Base-by-base conservation (phyloP, 2,888 invertebrate species). In the Apotomis betuletana region DNA sequence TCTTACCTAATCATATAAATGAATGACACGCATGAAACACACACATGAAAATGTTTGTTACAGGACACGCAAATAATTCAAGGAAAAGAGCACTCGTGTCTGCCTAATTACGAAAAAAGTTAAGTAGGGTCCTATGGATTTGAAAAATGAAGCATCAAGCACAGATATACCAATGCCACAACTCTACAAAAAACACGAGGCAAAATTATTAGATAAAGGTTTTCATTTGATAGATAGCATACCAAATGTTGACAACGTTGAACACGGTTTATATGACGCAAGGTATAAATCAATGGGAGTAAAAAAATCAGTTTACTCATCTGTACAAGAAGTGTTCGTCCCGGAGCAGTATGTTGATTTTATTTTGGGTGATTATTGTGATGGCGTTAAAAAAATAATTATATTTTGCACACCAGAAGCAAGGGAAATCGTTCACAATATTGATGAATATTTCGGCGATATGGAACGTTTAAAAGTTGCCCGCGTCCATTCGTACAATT, bases 171-270 rank as follows among this genome's bases (percentile, higher is more conserved):
- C 61, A 9, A 61, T 68, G 60, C 68, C 68, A n/a, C 60, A 68
- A 68, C 44, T 68, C 13, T 68, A 68, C 68, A 68, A 68, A 54
- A 68, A 27, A 36, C 68, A 68, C 68, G 60, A 68, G 54, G 54
- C 12, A 54, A 68, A 62, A 54, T 69, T 61, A 54, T 62, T 52
- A n/a, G 44, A 61, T 44, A 69, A 52, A 69, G 69, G 69, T 69
- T 69, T 4, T 54, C 44, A 69, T 69, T 54, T 69, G 27, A 41
- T 69, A 61, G 69, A 69, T 54, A 61, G 61, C 54, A 62, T 69
- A 69, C 55, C 69, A 46, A 55, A 12, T 41, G 62, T 55, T 55
- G 55, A 69, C 5, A 69, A 62, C 54, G 13, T 60, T 44, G 44
- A 60, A 44, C 60, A 60, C 44, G 13, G 44, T 13, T 44, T 60